Evolutionary conservation across 2,888 invertebrate species (phyloP).

Genomic region (Epistrophe grossulariae): DNA sequence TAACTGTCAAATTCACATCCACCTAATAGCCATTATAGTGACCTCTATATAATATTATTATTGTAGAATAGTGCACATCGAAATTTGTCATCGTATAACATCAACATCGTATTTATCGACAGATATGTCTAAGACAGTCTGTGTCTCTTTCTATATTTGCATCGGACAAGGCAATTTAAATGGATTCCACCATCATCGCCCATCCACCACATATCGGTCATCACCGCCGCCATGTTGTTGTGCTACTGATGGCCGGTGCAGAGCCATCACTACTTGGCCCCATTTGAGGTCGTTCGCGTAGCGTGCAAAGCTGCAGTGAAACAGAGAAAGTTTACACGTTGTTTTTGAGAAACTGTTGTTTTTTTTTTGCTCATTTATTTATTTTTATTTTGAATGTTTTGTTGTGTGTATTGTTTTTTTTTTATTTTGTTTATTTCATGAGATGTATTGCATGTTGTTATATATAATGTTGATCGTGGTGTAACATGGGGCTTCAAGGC

Average conservation of each 20-base stretch:
- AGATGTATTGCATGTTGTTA: conserved; percentile 68
- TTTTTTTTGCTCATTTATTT: conserved; percentile 16
- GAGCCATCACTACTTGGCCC: conserved; percentile 64
- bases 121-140: conserved; percentile 48
- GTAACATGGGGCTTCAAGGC: conserved; percentile 75
- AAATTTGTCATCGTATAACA: conserved; percentile 45
- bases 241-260: conserved; percentile 42
- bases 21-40: conserved; percentile 13
- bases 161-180: conserved; percentile 68
- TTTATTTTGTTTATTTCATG: conserved; percentile 44
- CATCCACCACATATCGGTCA: not conserved
- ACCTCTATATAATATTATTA: conserved; percentile 42
- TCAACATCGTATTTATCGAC: conserved; percentile 61
- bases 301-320: conserved; percentile 67
- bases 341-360: conserved; percentile 4
- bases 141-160: conserved; percentile 50
- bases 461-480: conserved; percentile 44
- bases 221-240: conserved; percentile 15
- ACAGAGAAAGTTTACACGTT: conserved; percentile 74
- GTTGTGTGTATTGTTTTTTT: conserved; percentile 23
- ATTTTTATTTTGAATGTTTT: conserved; percentile 21
- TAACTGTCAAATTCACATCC: conserved; percentile 28
- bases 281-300: conserved; percentile 75
- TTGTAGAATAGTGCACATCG: conserved; percentile 20
- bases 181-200: conserved; percentile 57